Evolutionary conservation across 2,113 vertebrate genomes (phyloP), one percentile per base, ranked within the genome.

Genomic region (Echinops telfairi): DNA sequence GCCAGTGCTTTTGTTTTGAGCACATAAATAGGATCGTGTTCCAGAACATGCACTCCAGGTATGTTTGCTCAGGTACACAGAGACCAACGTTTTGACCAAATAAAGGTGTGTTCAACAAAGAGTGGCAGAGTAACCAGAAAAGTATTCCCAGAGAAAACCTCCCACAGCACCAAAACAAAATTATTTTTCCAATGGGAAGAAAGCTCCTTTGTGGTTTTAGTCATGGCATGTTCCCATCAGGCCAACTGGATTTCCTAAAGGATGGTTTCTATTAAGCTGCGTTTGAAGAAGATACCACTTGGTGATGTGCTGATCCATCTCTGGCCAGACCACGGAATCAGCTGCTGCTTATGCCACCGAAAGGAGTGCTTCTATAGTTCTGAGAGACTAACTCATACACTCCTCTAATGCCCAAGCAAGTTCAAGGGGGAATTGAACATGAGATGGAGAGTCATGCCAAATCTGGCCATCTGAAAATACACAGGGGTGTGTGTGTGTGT

Each of bases 271-370:
- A 25, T 77, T 80, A 86, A 85, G 77, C 31, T 87, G 40, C 83
- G 27, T 84, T 76, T 79, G 82, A 36, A 47, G 40, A 89, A 84
- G 57, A 0, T 19, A 70, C 16, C 19, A 40, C 0, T 3, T 86
- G 31, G 9, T 60, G 23, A 90, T 79, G 73, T 53, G 47, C 47
- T 53, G 27, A 33, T 47, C 27, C 29, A 77, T 70, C 25, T 96
- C 64, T 92, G 43, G 58, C 10, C 12, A 80, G 10, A 58, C 23
- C 57, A 57, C 38, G 70, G 68, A 86, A 53, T 68, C 31, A 92
- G 31, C 40, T 94, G 6, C n/a, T 88, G 64, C 79, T 71, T 80
- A 92, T 47, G 80, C 90, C 60, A 25, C n/a, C 86, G 17, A 94
- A 91, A 84, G 29, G 27, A 53, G 6, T 27, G 16, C 33, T 66